Evolutionary conservation across 1,140 invertebrate genomes (phyloP).

Genomic region (Bombyx mori): DNA sequence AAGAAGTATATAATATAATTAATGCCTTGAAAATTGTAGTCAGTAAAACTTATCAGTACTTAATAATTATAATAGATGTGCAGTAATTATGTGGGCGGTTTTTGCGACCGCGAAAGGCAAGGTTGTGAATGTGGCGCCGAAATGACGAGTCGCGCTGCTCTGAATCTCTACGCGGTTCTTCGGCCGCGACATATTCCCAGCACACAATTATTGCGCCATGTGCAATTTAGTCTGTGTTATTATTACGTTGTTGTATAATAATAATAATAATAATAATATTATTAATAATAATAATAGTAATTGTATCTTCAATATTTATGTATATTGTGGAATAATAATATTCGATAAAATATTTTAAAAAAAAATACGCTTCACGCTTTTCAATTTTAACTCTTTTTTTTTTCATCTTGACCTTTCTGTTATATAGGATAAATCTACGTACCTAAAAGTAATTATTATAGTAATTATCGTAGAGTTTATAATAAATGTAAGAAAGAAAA

Average conservation of each 20-base stretch:
- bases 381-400: conserved; percentile 48
- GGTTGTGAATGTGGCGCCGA: conserved; percentile 22
- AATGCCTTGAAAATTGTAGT: conserved; percentile 66
- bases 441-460: conserved; percentile 69
- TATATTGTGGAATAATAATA: conserved; percentile 69
- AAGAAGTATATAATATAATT: conserved; percentile 27
- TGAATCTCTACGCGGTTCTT: conserved; percentile 65
- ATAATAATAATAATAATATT: conserved; percentile 48
- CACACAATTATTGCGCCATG: conserved; percentile 60
- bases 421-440: conserved; percentile 71
- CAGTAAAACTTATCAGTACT: conserved; percentile 66
- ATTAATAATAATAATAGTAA: conserved; percentile 18
- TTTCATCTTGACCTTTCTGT: conserved; percentile 67
- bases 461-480: conserved; percentile 47
- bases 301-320: conserved; percentile 18
- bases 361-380: conserved; percentile 64
- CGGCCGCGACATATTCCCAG: conserved; percentile 59
- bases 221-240: conserved; percentile 71
- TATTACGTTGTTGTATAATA: conserved; percentile 70
- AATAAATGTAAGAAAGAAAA: conserved; percentile 49
- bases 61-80: conserved; percentile 41
- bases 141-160: conserved; percentile 27
- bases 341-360: conserved; percentile 40
- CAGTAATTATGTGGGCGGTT: conserved; percentile 20
- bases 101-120: conserved; percentile 9